A percentile compares a stretch with the other conserved stretches of the same genome.
Conservation (phyloP, 2,888 invertebrate genomes). For the Dendrolimus pini region DNA sequence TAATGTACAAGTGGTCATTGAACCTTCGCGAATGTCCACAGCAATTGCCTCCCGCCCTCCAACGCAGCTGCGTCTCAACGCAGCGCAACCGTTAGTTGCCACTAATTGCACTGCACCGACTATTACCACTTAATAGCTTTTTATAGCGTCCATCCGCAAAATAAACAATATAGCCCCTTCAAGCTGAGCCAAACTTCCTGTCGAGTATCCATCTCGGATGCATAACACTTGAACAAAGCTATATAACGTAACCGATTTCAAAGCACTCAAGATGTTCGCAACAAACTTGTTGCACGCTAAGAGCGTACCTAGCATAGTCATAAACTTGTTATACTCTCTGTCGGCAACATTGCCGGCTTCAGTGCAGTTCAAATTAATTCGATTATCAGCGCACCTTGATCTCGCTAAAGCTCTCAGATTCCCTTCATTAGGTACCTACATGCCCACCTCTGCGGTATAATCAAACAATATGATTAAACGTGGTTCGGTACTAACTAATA, state of each 20-base stretch:
- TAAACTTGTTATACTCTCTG: constrained; percentile 70
- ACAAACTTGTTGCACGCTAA: constrained; percentile 70
- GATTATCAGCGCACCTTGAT: constrained; percentile 72
- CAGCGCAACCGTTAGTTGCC: constrained; percentile 38
- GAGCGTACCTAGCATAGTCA: constrained; percentile 66
- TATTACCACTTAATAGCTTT: constrained; percentile 42
- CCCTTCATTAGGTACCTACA: constrained; percentile 42
- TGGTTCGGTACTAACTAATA: constrained; percentile 17
- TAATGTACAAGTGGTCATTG: neutral
- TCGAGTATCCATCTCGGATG: constrained; percentile 1
- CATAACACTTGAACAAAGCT: constrained; percentile 24
- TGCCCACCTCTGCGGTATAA: constrained; percentile 31
- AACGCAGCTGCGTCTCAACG: constrained; percentile 42
- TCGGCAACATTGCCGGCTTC: constrained; percentile 60
- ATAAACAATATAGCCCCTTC: constrained; percentile 5
- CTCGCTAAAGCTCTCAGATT: constrained; percentile 55
- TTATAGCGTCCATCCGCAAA: constrained; percentile 7
- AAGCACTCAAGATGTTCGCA: constrained; percentile 66
- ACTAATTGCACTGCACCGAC: constrained; percentile 51
- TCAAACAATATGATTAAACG: constrained; percentile 33
- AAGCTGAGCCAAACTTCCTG: constrained; percentile 6
- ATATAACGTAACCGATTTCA: constrained; percentile 59
- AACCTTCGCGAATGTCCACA: constrained; percentile 9
- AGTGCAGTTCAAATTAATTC: constrained; percentile 67
- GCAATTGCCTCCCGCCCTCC: constrained; percentile 52